Base-by-base conservation (phyloP, 2,888 invertebrate species). In the Protula sp. region DNA sequence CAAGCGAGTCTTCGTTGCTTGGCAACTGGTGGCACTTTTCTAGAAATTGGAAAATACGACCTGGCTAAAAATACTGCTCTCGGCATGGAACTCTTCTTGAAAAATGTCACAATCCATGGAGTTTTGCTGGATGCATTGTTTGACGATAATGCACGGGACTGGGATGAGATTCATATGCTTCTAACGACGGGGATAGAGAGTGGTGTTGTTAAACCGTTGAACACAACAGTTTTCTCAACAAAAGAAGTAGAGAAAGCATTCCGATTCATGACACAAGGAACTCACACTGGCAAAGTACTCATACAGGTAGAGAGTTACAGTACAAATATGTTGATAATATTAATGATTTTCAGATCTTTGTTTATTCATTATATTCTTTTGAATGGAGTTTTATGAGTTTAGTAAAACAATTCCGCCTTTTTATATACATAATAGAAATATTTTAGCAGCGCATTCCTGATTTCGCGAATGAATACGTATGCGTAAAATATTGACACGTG, bases 221-320 rank as follows among this genome's bases (percentile, higher is more conserved):
- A 90, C 19, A 85, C 87, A 54, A 91, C 91, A 9, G 88, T 92
- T 1, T 97, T 89, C 80, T 84, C 86, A 28, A 89, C 89, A 73
- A 86, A 87, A 71, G 91, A 94, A 83, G 87, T 91, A 38, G 95
- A 95, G 81, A 89, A 91, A 78, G 92, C 92, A 4, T 94, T 92
- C 85, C 74, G 84, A 68, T 92, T 85, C 82, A 94, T 95, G 92
- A 94, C 94, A 26, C 88, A 91, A 1, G 95, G 95, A 63, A 92
- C 91, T 79, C 95, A 95, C 82, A 91, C 94, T 74, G 94, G 95
- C 71, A 95, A 95, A 85, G 94, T 94, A 57, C 81, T 94, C 57
- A 81, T 94, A 68, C 89, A 92, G 66, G 67, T 58, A 4, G 29
- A 22, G 22, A 94, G 94, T 19, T 50, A n/a, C n/a, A n/a, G n/a